Percentiles rank a stretch among this genome's conserved stretches.
phyloP scores from a whole-genome alignment of 2,797 vertebrate species.

The Carcharodon carcharias region DNA sequence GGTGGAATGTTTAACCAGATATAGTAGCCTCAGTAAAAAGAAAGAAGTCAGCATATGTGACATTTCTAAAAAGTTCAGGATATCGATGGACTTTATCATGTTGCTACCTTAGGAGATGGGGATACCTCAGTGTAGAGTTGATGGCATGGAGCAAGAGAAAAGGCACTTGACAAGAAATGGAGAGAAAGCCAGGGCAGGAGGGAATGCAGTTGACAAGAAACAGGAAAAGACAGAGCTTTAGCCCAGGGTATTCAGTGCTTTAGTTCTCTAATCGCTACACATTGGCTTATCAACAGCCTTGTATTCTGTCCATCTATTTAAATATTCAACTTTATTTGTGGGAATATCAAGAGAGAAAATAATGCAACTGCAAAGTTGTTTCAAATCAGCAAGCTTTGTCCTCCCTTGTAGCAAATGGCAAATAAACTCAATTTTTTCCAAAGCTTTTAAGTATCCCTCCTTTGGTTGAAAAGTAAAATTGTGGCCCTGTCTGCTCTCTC shows the following conservation, averaged over 20 bases:
- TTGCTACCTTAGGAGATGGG: too few species aligned
- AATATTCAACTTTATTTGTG: not conserved
- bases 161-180: too few species aligned
- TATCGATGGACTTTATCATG: too few species aligned
- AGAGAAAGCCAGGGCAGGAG: too few species aligned
- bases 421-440: not conserved
- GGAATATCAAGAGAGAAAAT: not conserved
- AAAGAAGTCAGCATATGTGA: too few species aligned
- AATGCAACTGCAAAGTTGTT: not conserved
- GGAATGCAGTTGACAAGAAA: too few species aligned
- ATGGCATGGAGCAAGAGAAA: too few species aligned
- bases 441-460: not conserved
- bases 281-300: not conserved
- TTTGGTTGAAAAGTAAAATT: not conserved
- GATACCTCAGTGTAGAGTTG: too few species aligned
- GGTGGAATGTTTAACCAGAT: too few species aligned
- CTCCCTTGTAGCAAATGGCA: not conserved
- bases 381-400: not conserved
- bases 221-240: too few species aligned
- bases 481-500: not conserved
- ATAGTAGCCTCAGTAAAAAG: too few species aligned
- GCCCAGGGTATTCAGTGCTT: not conserved
- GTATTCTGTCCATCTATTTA: not conserved
- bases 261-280: not conserved
- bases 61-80: too few species aligned